Evolutionary conservation across 2,113 vertebrate species (phyloP).

Genomic region (Dipodomys merriami): DNA sequence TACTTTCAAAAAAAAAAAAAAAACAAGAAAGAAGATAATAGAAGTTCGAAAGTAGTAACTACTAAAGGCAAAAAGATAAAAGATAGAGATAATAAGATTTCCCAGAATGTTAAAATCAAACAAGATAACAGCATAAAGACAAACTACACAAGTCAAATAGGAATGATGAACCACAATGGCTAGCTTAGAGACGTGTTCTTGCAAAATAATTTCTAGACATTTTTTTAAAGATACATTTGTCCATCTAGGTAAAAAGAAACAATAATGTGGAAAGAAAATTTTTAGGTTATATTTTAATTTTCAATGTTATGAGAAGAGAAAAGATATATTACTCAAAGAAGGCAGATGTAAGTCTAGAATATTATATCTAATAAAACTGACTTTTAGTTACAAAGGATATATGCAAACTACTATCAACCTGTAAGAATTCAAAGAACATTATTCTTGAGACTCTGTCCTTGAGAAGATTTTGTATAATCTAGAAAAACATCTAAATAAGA

Average conservation of each 20-base stretch:
- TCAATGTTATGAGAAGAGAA: not conserved
- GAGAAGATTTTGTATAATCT: not conserved
- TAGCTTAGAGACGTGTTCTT: not conserved
- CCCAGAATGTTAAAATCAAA: not conserved
- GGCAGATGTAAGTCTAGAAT: not conserved
- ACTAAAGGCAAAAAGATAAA: not conserved
- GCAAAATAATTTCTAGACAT: not conserved
- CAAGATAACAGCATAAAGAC: not conserved
- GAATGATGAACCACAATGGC: not conserved
- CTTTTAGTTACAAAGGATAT: not conserved
- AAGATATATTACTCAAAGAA: not conserved
- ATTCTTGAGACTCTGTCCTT: not conserved
- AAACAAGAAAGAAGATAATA: not conserved
- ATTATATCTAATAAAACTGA: not conserved
- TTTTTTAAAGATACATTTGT: not conserved
- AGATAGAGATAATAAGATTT: not conserved
- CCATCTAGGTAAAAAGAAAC: not conserved
- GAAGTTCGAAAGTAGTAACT: not conserved
- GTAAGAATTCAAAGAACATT: not conserved
- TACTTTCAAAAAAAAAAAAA: too few species aligned
- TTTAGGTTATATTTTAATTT: not conserved
- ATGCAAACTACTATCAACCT: not conserved
- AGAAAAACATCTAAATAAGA: not conserved
- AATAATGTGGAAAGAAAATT: not conserved
- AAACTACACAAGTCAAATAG: not conserved